These are phyloP conservation scores for Machimus atricapillus DNA, from an alignment of 2,888 invertebrate species.

Conservation along the genomic window DNA sequence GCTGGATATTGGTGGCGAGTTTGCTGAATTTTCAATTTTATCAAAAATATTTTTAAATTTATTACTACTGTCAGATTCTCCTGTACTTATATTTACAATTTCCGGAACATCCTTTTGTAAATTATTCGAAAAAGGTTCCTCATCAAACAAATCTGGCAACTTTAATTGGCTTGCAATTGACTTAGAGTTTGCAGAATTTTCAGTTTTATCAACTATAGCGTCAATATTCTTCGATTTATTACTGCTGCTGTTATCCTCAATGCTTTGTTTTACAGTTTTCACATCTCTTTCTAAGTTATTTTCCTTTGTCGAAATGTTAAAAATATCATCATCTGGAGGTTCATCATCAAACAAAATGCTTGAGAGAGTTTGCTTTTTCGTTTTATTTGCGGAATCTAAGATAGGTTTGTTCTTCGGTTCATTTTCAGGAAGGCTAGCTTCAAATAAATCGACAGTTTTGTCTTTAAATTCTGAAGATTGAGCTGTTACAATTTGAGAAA, in stretches of 20 bases:
- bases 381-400: background rate
- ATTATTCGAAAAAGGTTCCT: background rate
- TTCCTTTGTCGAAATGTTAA: background rate
- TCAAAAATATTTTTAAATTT: background rate
- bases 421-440: background rate
- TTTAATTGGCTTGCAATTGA: background rate
- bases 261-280: background rate
- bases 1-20: background rate
- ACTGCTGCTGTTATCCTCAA: background rate
- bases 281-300: background rate
- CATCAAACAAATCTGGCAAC: constrained; percentile 26
- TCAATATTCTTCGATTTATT: background rate
- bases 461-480: background rate
- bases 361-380: background rate
- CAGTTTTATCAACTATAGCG: background rate
- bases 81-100: background rate
- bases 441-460: background rate
- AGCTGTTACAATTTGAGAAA: background rate
- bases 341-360: constrained; percentile 42
- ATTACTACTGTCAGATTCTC: background rate
- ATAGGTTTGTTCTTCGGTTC: background rate
- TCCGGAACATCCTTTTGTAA: background rate
- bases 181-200: background rate
- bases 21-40: background rate
- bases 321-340: constrained; percentile 49